A percentile compares a stretch with the other conserved stretches of the same genome.
Evolutionary conservation across 1,140 invertebrate species (phyloP).

Genomic region (Ostrea denselamellosa): DNA sequence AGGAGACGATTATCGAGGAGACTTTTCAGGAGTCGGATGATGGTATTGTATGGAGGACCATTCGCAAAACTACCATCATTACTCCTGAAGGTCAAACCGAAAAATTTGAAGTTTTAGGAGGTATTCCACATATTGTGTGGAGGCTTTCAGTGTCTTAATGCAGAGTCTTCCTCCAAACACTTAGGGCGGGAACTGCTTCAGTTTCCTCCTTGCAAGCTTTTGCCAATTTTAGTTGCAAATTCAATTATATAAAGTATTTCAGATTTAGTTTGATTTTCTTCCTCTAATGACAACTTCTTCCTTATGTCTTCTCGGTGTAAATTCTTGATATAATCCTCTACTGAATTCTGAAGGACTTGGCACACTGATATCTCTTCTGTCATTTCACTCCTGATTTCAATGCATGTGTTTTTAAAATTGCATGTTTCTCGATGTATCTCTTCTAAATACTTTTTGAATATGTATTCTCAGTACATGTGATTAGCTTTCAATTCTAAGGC

Average conservation of each 20-base stretch:
- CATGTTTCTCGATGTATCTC: too few species aligned
- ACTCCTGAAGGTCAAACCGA: constrained; percentile 69
- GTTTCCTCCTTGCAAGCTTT: constrained; percentile 32
- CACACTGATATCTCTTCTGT: background rate
- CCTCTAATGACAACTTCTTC: background rate
- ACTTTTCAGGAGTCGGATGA: constrained; percentile 72
- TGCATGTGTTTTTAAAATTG: background rate
- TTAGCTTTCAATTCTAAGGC: too few species aligned
- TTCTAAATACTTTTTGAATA: too few species aligned
- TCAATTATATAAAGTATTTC: background rate
- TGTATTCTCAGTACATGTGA: too few species aligned
- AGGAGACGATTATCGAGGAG: constrained; percentile 72
- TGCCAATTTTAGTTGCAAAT: background rate
- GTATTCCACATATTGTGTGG: constrained; percentile 58
- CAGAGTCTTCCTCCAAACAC: background rate
- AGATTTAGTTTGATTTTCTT: constrained; percentile 10
- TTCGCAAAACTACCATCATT: constrained; percentile 72
- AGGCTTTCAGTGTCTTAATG: constrained; percentile 22
- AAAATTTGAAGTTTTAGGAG: constrained; percentile 69
- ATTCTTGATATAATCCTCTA: background rate
- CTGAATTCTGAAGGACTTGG: background rate
- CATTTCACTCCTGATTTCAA: background rate
- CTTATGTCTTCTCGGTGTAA: background rate
- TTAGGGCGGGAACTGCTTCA: background rate
- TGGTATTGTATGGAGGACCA: constrained; percentile 72